These are phyloP conservation scores for Chironomus tentans DNA, from an alignment of 2,888 invertebrate genomes.

Conservation along the genomic window DNA sequence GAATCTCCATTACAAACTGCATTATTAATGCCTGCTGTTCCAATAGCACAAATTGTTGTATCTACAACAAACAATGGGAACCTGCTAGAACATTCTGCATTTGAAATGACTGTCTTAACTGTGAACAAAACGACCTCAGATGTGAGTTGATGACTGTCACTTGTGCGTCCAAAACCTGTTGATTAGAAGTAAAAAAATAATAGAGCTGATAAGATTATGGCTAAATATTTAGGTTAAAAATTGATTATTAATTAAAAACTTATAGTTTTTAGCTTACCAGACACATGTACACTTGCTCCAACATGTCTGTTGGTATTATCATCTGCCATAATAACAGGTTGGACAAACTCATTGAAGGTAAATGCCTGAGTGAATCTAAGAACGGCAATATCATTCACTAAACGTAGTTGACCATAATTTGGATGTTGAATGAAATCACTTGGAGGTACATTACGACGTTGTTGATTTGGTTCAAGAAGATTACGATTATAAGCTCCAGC, in stretches of 20 bases:
- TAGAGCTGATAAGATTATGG: no score
- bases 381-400: slow-evolving; percentile 9
- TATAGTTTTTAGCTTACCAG: slow-evolving; percentile 3
- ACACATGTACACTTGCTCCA: slow-evolving; percentile 31
- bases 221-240: no score
- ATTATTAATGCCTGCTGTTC: slow-evolving; percentile 30
- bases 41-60: slow-evolving; percentile 36
- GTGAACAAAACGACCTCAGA: not conserved
- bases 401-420: slow-evolving; percentile 5
- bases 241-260: no score
- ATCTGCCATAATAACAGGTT: not conserved
- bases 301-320: not conserved
- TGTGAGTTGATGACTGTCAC: not conserved
- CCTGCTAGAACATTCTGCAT: slow-evolving; percentile 32
- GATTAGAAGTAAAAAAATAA: not conserved
- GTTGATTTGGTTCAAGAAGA: not conserved
- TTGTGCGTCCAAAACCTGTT: not conserved
- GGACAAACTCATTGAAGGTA: not conserved
- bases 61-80: slow-evolving; percentile 33
- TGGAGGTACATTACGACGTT: not conserved
- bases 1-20: slow-evolving; percentile 32
- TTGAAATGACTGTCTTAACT: slow-evolving; percentile 31
- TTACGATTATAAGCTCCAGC: not conserved
- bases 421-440: slow-evolving; percentile 10
- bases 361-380: not conserved